Evolutionary conservation across 2,888 invertebrate species (phyloP), one percentile per base, ranked within the genome.

Genomic region (Cerceris rybyensis): DNA sequence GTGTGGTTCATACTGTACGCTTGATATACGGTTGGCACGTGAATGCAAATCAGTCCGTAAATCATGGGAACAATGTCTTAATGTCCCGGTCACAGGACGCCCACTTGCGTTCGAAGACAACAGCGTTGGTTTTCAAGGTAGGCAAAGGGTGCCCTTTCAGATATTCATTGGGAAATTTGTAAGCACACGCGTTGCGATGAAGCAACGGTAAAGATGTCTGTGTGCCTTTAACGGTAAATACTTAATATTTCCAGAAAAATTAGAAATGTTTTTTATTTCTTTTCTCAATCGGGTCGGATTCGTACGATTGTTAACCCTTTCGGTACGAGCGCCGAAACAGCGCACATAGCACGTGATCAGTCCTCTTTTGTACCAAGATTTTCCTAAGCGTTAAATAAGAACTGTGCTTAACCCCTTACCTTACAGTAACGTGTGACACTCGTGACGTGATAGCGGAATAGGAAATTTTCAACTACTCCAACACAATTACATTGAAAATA

Each of bases 21-120:
- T 90, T 91, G 91, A 92, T 92, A 92, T 92, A 92, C 88, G 91
- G 90, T 87, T 88, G 89, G 89, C 89, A 87, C 88, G 90, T 92
- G 91, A 91, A 92, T 91, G 90, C 91, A 92, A 91, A 92, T 91
- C 91, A 89, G 90, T 86, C 85, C 91, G 92, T 92, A 92, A 92
- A 92, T 92, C 92, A 92, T 90, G 86, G 86, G 91, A 92, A 92
- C 92, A 92, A 92, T 92, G 92, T 92, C 92, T 92, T 92, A 92
- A 92, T 91, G 92, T 91, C 92, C 91, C 90, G 92, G 92, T 92
- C 92, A 92, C 90, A 90, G 90, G 90, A 91, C 92, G 92, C 91
- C 92, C 90, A 91, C 88, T 88, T 86, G 87, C 86, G 89, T 88
- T 89, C 86, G 88, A 91, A 92, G 92, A 91, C 91, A 90, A 90